Evolutionary conservation across 2,888 invertebrate genomes (phyloP), one percentile per base, ranked within the genome.

Genomic region (Drosophila pseudotakahashii): DNA sequence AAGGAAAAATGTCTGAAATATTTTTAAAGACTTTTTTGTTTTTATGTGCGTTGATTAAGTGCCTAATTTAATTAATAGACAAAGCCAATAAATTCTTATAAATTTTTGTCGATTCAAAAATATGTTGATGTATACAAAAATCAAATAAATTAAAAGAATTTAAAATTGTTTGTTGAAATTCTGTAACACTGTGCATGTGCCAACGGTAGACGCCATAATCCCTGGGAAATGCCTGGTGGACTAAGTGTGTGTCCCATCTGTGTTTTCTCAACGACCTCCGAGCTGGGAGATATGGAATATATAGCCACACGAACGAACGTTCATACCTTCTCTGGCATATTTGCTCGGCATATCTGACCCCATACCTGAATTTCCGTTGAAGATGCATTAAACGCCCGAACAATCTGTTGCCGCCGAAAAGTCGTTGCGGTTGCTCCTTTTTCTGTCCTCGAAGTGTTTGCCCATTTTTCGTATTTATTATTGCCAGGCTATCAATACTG

Each of bases 381-480:
- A 13, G 41, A 9, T 45, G 48, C 58, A 58, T 53, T 69, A 19
- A 41, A 67, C 47, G 59, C 19, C 34, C 34, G 16, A 37, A 44
- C 71, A 71, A 71, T 51, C 37, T 71, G 71, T 71, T 57, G 47
- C 57, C 57, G 13, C 9, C 32, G 32, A 45, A 37, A 45, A 61
- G 44, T 58, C 34, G 59, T 44, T 44, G 59, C 7, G 34, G 32
- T 26, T 52, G 39, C 53, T 53, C 19, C 47, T 47, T 41, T 23
- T 47, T 11, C 37, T 6, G n/a, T 11, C 19, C n/a, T 32, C 39
- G 14, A 37, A 44, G 45, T 55, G 47, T 54, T 54, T 58, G 41
- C 58, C 34, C 37, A 58, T 45, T 75, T 64, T 61, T 44, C 74
- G 57, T 55, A 74, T 75, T 75, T 75, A 60, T 60, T 53, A 69